Evolutionary conservation across 2,797 vertebrate species (phyloP).

Genomic region (Lepidocolaptes lacrymiger): DNA sequence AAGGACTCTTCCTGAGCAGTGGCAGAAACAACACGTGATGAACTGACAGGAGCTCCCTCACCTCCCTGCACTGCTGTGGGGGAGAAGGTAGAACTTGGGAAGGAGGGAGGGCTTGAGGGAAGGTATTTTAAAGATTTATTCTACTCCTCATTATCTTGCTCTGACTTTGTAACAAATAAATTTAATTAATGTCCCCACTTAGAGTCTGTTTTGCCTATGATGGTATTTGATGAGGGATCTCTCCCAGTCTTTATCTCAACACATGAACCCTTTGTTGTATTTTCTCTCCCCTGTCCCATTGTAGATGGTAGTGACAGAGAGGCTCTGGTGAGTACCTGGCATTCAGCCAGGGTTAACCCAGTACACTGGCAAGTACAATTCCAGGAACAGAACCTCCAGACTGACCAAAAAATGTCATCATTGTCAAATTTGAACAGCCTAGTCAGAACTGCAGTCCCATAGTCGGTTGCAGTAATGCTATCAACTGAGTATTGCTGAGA

Average conservation of each 20-base stretch:
- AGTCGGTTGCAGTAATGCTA: neutral
- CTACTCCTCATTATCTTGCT: neutral
- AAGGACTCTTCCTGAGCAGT: neutral
- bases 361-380: neutral
- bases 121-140: neutral
- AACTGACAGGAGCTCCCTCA: neutral
- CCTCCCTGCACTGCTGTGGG: neutral
- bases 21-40: neutral
- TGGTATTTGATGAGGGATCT: too few relatives aligned
- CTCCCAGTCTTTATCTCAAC: neutral
- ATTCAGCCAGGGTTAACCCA: neutral
- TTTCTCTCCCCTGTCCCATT: neutral
- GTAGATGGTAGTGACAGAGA: neutral
- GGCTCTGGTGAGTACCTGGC: neutral
- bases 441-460: neutral
- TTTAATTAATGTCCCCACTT: neutral
- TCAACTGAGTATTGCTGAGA: neutral
- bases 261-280: neutral
- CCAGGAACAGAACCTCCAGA: neutral
- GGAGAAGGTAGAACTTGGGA: neutral
- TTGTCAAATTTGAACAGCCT: neutral
- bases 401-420: neutral
- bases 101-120: neutral
- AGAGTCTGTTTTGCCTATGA: neutral
- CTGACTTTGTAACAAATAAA: neutral